A percentile compares a stretch with the other conserved stretches of the same genome.
Evolutionary conservation across 2,888 invertebrate species (phyloP).

Genomic region (Torymus aiolomorphi): DNA sequence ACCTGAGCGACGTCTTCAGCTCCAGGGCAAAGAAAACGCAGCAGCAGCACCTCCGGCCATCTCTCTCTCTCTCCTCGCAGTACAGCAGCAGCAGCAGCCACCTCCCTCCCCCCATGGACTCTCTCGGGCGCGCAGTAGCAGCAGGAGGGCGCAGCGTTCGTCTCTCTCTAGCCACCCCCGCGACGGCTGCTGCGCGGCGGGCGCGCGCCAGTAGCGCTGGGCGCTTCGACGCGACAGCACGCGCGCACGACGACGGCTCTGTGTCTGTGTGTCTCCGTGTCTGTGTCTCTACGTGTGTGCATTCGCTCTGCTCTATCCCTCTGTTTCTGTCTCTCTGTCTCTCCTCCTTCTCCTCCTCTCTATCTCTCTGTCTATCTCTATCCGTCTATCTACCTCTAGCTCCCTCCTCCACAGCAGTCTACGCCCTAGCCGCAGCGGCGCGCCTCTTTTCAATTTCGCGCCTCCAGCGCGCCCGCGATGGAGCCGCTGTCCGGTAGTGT

Average conservation of each 20-base stretch:
- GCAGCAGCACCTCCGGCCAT: no score
- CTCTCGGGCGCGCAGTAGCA: not conserved
- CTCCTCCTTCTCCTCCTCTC: no score
- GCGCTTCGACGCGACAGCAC: conserved; percentile 68
- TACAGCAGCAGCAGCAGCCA: not conserved
- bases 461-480: not conserved
- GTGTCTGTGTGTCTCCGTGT: conserved; percentile 1
- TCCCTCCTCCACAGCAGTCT: not conserved
- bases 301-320: no score
- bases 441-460: conserved; percentile 11
- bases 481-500: not conserved
- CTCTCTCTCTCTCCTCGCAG: no score
- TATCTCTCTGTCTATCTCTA: no score
- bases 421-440: not conserved
- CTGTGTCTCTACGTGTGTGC: no score
- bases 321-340: no score
- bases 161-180: conserved; percentile 18
- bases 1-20: no score
- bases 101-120: not conserved
- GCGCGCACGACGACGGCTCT: conserved; percentile 53
- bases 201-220: conserved; percentile 67
- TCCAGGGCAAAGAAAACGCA: no score
- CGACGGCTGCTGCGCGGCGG: conserved; percentile 52
- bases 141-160: not conserved
- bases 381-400: no score